A percentile compares a stretch with the other conserved stretches of the same genome.
Evolutionary conservation across 2,797 vertebrate genomes (phyloP).

Genomic region (Psittacula derbiana): DNA sequence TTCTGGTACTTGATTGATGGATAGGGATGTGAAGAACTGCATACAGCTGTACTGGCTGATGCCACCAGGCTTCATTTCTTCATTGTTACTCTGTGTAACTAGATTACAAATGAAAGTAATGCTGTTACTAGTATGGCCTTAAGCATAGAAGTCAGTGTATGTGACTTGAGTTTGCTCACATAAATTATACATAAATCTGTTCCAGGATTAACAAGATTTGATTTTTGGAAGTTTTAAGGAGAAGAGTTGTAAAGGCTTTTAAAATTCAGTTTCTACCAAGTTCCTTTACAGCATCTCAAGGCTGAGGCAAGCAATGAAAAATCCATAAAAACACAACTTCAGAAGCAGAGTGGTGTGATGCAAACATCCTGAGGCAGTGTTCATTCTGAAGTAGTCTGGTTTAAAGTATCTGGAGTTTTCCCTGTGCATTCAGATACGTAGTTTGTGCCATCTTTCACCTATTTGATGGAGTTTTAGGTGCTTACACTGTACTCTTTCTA

Average conservation of each 20-base stretch:
- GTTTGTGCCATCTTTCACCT: background rate
- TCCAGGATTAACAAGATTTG: background rate
- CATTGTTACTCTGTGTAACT: background rate
- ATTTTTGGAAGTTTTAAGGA: background rate
- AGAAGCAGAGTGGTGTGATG: constrained; percentile 13
- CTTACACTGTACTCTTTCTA: background rate
- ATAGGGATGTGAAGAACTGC: background rate
- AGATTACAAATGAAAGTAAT: background rate
- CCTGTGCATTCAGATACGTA: background rate
- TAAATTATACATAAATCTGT: constrained; percentile 27
- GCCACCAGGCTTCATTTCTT: background rate
- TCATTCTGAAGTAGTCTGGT: background rate
- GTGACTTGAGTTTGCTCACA: background rate
- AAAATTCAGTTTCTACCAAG: background rate
- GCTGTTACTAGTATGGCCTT: background rate
- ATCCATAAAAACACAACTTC: constrained; percentile 33
- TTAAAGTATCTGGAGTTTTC: background rate
- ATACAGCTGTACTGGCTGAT: background rate
- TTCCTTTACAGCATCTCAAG: constrained; percentile 3
- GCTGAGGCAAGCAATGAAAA: background rate
- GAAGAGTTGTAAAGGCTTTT: background rate
- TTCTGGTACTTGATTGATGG: background rate
- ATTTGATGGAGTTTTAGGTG: background rate
- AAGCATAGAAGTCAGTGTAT: background rate
- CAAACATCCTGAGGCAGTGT: constrained; percentile 43